phyloP scores from a whole-genome alignment of 30 jellyfish, hydroid and myxozoan genomes.

The Turritopsis rubra region DNA sequence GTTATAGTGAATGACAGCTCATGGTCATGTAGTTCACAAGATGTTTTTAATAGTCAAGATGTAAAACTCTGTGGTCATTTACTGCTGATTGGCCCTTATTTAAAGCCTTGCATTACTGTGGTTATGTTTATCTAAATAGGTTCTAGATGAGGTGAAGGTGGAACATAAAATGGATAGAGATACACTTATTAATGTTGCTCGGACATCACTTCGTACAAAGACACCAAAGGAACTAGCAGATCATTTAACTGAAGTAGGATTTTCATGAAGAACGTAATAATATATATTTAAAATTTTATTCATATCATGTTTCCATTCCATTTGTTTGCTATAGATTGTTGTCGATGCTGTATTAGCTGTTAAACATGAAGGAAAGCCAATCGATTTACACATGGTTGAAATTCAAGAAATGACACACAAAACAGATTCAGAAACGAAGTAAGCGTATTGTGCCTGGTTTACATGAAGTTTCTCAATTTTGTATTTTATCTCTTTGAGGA shows the following conservation, averaged over 20 bases:
- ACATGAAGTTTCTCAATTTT: not conserved
- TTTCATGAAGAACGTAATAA: not conserved
- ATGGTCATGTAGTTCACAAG: too few relatives aligned
- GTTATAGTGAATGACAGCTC: too few relatives aligned
- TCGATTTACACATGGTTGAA: conserved; percentile 98
- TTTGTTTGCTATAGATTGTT: conserved; percentile 46
- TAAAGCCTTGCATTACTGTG: too few relatives aligned
- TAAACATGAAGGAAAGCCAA: conserved; percentile 63
- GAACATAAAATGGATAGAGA: conserved; percentile 71
- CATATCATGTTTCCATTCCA: not conserved
- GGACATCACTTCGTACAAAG: conserved; percentile 96
- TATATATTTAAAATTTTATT: not conserved
- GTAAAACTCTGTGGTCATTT: too few relatives aligned
- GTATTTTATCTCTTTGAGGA: too few relatives aligned
- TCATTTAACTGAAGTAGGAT: conserved; percentile 76
- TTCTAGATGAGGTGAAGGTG: conserved; percentile 72
- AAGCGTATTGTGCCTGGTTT: conserved; percentile 4
- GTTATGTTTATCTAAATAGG: conserved; percentile 59
- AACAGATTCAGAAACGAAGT: conserved; percentile 96
- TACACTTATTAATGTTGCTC: conserved; percentile 86
- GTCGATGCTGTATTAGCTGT: conserved; percentile 99
- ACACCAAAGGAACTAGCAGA: conserved; percentile 81
- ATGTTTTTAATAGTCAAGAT: too few relatives aligned
- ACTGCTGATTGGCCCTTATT: too few relatives aligned
- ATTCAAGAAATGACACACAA: conserved; percentile 97